Evolutionary conservation across 2,888 invertebrate species (phyloP).

Genomic region (Siphonodentalium dalli): DNA sequence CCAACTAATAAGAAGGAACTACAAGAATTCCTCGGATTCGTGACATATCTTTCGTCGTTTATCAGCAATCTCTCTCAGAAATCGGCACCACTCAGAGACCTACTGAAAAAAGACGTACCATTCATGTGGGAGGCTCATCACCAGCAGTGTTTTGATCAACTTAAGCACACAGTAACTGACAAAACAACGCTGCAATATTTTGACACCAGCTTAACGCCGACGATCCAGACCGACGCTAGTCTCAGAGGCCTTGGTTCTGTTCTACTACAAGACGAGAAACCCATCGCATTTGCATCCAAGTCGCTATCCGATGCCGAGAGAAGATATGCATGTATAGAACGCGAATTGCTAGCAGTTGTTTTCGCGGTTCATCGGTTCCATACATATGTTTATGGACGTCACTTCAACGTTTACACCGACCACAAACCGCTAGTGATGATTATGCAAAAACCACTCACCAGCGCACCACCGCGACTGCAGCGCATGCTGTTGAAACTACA

Average conservation of each 20-base stretch:
- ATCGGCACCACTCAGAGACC: conserved; percentile 14
- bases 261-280: conserved; percentile 17
- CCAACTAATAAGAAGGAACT: conserved; percentile 18
- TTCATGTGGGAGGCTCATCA: conserved; percentile 19
- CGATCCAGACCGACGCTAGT: conserved; percentile 16
- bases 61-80: conserved; percentile 13
- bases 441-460: conserved; percentile 14
- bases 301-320: conserved; percentile 13
- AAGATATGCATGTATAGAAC: conserved; percentile 26
- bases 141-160: conserved; percentile 3
- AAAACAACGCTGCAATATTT: conserved; percentile 11
- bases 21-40: conserved; percentile 24
- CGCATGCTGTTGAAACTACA: conserved; percentile 25
- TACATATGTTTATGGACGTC: conserved; percentile 18
- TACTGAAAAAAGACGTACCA: conserved; percentile 8
- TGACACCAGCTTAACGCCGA: conserved; percentile 6
- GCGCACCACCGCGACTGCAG: conserved; percentile 24
- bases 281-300: conserved; percentile 23
- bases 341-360: conserved; percentile 28
- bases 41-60: conserved; percentile 18
- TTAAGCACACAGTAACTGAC: conserved; percentile 2
- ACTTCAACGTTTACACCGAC: conserved; percentile 14
- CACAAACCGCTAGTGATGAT: conserved; percentile 27
- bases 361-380: conserved; percentile 23
- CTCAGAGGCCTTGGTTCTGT: conserved; percentile 22